Evolutionary conservation across 2,797 vertebrate species (phyloP).

Genomic region (Pangasius mekongensis): DNA sequence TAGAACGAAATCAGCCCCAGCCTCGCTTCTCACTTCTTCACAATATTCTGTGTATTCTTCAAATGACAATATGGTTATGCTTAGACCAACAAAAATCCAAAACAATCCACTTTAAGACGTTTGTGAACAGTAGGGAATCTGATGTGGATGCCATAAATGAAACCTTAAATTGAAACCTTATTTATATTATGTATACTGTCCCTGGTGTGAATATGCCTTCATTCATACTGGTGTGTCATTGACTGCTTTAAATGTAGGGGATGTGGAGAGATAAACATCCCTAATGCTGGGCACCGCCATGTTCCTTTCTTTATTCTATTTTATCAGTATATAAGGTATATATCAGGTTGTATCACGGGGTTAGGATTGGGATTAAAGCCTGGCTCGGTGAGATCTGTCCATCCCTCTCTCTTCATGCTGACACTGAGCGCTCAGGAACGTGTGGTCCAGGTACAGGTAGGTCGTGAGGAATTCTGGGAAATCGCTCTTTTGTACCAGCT

Average conservation of each 20-base stretch:
- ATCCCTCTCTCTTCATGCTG: not conserved
- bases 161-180: not conserved
- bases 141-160: not conserved
- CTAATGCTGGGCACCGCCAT: not conserved
- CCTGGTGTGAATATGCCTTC: not conserved
- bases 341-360: not conserved
- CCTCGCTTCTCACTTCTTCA: not conserved
- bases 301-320: not conserved
- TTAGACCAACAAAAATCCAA: not conserved
- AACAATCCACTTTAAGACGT: not conserved
- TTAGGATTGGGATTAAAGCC: conserved; percentile 60
- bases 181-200: not conserved
- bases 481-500: conserved; percentile 73
- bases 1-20: not conserved
- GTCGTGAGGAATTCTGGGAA: conserved; percentile 79
- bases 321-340: not conserved
- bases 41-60: not conserved
- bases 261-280: not conserved
- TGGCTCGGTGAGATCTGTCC: conserved; percentile 39
- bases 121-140: not conserved
- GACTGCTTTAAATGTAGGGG: not conserved
- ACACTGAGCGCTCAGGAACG: conserved; percentile 68
- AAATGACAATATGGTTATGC: not conserved
- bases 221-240: not conserved
- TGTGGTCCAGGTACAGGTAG: conserved; percentile 76